Percentiles rank a stretch among this genome's conserved stretches.
Evolutionary conservation across 2,888 invertebrate species (phyloP).

Genomic region (Oxyscelio sp.): DNA sequence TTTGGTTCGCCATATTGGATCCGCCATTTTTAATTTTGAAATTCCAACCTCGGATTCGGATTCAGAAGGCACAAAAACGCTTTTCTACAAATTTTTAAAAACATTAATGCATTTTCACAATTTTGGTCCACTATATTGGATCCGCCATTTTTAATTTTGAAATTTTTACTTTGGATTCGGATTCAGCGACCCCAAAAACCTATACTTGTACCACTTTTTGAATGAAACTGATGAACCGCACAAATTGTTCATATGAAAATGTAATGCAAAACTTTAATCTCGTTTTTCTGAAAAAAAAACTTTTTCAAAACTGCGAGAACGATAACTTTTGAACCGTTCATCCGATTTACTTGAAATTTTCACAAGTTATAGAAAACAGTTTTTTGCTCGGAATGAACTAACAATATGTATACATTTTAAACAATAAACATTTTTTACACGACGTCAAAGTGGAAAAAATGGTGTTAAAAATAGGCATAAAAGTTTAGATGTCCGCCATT

Average conservation of each 20-base stretch:
- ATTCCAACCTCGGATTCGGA: no score
- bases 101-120: slow-evolving; percentile 13
- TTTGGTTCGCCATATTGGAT: no score
- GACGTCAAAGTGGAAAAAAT: slow-evolving; percentile 14
- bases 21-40: no score
- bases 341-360: slow-evolving; percentile 7
- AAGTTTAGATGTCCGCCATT: slow-evolving; percentile 14
- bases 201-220: background rate
- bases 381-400: slow-evolving; percentile 12
- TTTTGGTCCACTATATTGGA: slow-evolving; percentile 32
- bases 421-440: slow-evolving; percentile 12
- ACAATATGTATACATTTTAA: slow-evolving; percentile 14
- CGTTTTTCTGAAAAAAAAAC: background rate
- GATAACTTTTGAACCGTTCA: slow-evolving; percentile 13
- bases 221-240: background rate
- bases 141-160: no score
- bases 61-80: slow-evolving; percentile 14
- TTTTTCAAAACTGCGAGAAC: slow-evolving; percentile 5
- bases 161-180: slow-evolving; percentile 31
- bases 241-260: no score
- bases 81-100: background rate
- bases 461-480: slow-evolving; percentile 12
- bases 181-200: no score
- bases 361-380: slow-evolving; percentile 14
- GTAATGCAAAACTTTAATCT: background rate